Base-by-base conservation (phyloP, 2,888 invertebrate species). In the Hyppa rectilinea region DNA sequence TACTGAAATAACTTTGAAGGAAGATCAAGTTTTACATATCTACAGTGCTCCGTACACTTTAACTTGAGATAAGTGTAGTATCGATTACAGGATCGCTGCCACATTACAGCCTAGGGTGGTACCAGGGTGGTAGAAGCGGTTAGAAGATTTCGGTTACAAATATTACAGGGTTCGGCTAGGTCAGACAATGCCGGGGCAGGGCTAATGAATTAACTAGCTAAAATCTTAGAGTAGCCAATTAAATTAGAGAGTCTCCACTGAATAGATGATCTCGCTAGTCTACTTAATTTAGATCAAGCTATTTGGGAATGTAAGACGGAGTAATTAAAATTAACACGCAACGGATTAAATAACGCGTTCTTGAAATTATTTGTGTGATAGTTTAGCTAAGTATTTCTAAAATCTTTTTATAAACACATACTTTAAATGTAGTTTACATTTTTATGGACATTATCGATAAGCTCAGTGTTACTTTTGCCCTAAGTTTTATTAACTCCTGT, bases 21-120 rank as follows among this genome's bases (percentile, higher is more conserved):
- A 50, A 45, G 69, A 62, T 34, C 53, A 80, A 81, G 82, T 72
- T 80, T 49, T 56, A 38, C 69, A 72, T 78, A 63, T 66, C 36
- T 56, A 59, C 56, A 60, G 10, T 61, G 64, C 34, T 72, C 45
- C 17, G 38, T 64, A 63, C 66, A 69, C 45, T 73, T 61, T 62
- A 80, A 67, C 55, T 78, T 70, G 40, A 62, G 69, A 68, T 82
- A 78, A 67, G 78, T 78, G n/a, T n/a, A n/a, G 53, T 82, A 82
- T 80, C 49, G 79, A 74, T 78, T 78, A 71, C 62, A 47, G 59
- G 61, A 78, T 82, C 52, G 58, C 55, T 64, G 69, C 60, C 40
- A 53, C 31, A 77, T 82, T 64, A 53, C 23, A 23, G 53, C 10
- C 63, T 29, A 43, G 9, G 40, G 1, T 12, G 38, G 34, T 67